These are phyloP conservation scores for Drosophila guanche DNA, from an alignment of 1,140 invertebrate species.

Conservation along the genomic window DNA sequence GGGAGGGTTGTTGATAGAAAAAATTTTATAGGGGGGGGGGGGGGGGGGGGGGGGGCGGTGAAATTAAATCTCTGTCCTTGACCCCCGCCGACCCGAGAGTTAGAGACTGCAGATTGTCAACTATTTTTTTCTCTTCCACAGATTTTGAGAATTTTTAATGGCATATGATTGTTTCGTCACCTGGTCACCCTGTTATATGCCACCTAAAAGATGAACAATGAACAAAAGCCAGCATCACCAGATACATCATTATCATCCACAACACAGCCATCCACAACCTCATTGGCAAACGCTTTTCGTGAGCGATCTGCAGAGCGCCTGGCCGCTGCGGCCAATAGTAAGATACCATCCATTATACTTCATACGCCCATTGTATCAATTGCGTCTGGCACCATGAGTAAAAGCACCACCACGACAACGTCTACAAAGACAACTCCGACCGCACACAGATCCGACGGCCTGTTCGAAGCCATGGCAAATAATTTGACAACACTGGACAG, in stretches of 20 bases:
- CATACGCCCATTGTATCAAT: constrained; percentile 81
- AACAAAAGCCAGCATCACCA: constrained; percentile 39
- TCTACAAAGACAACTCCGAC: constrained; percentile 78
- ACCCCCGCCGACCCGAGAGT: background rate
- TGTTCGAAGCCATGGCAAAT: too few relatives aligned
- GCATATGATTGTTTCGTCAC: constrained; percentile 38
- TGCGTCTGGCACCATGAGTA: constrained; percentile 74
- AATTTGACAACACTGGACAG: too few relatives aligned
- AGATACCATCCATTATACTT: constrained; percentile 70
- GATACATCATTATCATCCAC: constrained; percentile 18
- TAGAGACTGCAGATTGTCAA: too few relatives aligned
- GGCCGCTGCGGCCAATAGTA: background rate
- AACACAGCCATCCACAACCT: background rate
- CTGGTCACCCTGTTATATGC: constrained; percentile 33
- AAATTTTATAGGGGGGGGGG: too few relatives aligned
- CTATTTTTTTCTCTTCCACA: background rate
- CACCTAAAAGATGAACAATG: constrained; percentile 49
- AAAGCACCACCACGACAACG: constrained; percentile 77
- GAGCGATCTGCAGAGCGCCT: constrained; percentile 19
- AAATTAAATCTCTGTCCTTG: background rate
- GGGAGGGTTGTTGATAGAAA: too few relatives aligned
- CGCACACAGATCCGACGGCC: too few relatives aligned
- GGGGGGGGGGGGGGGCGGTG: too few relatives aligned
- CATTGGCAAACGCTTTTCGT: constrained; percentile 7
- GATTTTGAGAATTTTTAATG: constrained; percentile 43